These are phyloP conservation scores for Urocolius indicus DNA, from an alignment of 2,113 vertebrate species.

Conservation along the genomic window DNA sequence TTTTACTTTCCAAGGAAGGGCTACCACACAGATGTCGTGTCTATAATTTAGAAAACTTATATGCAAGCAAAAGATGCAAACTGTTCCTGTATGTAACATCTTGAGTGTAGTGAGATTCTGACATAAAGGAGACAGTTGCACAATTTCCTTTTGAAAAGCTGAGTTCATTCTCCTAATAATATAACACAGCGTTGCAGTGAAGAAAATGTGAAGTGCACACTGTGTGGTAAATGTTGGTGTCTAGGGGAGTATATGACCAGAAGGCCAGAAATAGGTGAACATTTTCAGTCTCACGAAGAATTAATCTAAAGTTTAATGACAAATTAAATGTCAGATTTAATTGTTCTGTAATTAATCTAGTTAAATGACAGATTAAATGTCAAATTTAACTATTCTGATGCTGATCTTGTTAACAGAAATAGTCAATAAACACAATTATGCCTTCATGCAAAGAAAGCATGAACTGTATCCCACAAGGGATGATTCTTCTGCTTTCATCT, in stretches of 20 bases:
- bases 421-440: background rate
- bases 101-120: background rate
- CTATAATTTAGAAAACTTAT: background rate
- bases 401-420: conserved; percentile 21
- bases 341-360: conserved; percentile 38
- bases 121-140: background rate
- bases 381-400: conserved; percentile 18
- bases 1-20: conserved; percentile 15
- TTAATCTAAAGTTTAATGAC: conserved; percentile 57
- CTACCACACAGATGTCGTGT: background rate
- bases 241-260: background rate
- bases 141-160: background rate
- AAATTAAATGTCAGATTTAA: conserved; percentile 53
- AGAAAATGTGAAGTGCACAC: background rate
- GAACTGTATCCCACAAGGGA: background rate
- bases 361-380: conserved; percentile 50
- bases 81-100: background rate
- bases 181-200: background rate
- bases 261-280: conserved; percentile 20
- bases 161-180: background rate
- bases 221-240: background rate
- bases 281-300: conserved; percentile 1
- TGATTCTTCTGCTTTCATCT: background rate
- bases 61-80: background rate
- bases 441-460: background rate